These are phyloP conservation scores for Abrostola triplasia DNA, from an alignment of 2,888 invertebrate genomes.

Conservation along the genomic window DNA sequence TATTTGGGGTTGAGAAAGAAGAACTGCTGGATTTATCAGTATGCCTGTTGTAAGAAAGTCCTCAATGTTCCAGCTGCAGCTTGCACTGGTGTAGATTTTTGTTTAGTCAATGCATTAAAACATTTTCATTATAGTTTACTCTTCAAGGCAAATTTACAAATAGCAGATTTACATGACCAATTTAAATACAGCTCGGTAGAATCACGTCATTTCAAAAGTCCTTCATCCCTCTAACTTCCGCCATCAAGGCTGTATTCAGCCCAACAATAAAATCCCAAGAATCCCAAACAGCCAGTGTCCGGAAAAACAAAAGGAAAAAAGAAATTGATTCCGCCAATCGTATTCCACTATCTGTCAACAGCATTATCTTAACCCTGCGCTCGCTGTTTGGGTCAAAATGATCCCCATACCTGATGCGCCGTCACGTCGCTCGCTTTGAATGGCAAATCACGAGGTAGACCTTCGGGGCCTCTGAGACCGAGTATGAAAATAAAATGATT, in stretches of 20 bases:
- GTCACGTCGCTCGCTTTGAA: constrained; percentile 83
- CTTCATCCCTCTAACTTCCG: not conserved
- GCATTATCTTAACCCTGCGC: constrained; percentile 79
- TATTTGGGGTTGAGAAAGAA: constrained; percentile 7
- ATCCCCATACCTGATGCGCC: constrained; percentile 78
- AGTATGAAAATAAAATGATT: constrained; percentile 88
- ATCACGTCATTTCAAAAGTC: constrained; percentile 3
- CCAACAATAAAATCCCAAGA: constrained; percentile 17
- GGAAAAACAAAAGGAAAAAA: constrained; percentile 48
- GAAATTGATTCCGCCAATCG: constrained; percentile 76
- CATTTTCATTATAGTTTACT: no score
- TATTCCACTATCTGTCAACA: constrained; percentile 80
- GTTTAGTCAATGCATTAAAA: no score
- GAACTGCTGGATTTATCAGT: constrained; percentile 13
- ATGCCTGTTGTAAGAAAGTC: not conserved
- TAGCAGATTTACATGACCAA: not conserved
- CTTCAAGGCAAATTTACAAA: no score
- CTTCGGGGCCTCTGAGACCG: constrained; percentile 83
- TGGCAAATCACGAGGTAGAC: constrained; percentile 87
- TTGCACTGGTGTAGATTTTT: no score
- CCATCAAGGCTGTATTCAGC: not conserved
- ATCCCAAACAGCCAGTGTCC: constrained; percentile 8
- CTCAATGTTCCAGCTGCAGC: no score
- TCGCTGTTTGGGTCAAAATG: constrained; percentile 64
- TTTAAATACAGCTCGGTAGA: not conserved